These are phyloP conservation scores for Clarias laeviceps DNA, from an alignment of 2,797 vertebrate genomes.

Conservation along the genomic window DNA sequence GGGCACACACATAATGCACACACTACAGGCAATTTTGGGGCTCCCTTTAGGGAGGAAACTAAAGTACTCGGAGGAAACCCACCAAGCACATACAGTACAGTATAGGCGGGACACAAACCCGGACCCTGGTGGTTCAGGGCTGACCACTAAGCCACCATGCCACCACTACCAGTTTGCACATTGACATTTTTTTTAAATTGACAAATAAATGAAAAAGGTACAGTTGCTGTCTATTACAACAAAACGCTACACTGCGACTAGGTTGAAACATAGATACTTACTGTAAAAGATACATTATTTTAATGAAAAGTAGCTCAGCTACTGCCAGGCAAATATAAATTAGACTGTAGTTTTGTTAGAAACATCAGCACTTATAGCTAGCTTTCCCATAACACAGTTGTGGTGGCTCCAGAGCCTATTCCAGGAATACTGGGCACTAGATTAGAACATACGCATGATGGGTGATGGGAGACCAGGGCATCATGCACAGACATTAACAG, in stretches of 20 bases:
- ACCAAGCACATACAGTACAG: too few relatives aligned
- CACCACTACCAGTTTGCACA: not conserved
- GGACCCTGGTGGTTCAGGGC: too few relatives aligned
- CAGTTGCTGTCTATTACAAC: not conserved
- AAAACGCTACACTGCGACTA: not conserved
- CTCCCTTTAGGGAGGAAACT: too few relatives aligned
- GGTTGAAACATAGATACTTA: not conserved
- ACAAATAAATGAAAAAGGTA: not conserved
- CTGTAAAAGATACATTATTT: not conserved
- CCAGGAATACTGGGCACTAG: not conserved
- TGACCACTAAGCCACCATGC: too few relatives aligned
- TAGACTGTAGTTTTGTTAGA: not conserved
- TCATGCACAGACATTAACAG: not conserved
- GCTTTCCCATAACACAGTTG: not conserved
- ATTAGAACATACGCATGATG: not conserved
- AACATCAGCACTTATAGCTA: not conserved
- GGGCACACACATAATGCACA: too few relatives aligned
- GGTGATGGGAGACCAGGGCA: not conserved
- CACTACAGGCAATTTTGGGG: too few relatives aligned
- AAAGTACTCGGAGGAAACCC: too few relatives aligned
- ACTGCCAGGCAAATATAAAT: not conserved
- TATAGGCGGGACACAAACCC: too few relatives aligned
- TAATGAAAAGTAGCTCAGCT: not conserved
- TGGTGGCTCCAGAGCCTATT: not conserved
- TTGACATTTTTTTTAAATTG: not conserved